Percentiles rank a stretch among this genome's conserved stretches.
Conservation (phyloP, 2,888 invertebrate species). For the Hydrotaea cyrtoneurina region DNA sequence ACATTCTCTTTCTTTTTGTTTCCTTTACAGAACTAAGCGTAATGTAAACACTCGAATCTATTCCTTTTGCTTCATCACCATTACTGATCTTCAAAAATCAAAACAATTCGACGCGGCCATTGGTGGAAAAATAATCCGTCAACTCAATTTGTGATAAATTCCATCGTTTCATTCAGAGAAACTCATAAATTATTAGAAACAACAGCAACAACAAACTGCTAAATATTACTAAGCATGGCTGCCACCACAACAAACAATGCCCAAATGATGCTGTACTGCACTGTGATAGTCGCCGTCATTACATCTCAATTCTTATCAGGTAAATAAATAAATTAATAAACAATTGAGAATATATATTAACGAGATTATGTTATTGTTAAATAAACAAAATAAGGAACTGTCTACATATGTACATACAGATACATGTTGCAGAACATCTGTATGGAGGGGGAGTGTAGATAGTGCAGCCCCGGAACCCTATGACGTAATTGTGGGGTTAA, state of each 20-base stretch:
- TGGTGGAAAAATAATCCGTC: background rate
- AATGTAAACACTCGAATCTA: conserved; percentile 8
- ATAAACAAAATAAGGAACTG: too few relatives aligned
- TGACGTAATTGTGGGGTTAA: too few relatives aligned
- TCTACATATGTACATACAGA: too few relatives aligned
- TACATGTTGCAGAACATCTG: too few relatives aligned
- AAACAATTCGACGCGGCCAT: background rate
- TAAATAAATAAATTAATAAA: conserved; percentile 66
- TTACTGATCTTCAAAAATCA: background rate
- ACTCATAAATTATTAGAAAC: background rate
- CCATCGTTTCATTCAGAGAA: background rate
- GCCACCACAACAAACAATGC: conserved; percentile 55
- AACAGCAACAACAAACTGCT: conserved; percentile 20
- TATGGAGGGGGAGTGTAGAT: too few relatives aligned
- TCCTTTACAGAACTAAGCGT: conserved; percentile 4
- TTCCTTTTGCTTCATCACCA: background rate
- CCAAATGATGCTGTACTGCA: conserved; percentile 68
- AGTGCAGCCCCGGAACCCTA: too few relatives aligned
- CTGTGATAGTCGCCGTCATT: conserved; percentile 73
- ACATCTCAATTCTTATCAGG: conserved; percentile 77
- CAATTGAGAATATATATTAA: too few relatives aligned
- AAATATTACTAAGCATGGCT: conserved; percentile 49
- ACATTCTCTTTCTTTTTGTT: background rate
- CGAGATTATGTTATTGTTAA: too few relatives aligned
- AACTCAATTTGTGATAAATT: background rate